A percentile compares a stretch with the other conserved stretches of the same genome.
phyloP scores from a whole-genome alignment of 2,888 invertebrate genomes.

The Psylliodes chrysocephalus region DNA sequence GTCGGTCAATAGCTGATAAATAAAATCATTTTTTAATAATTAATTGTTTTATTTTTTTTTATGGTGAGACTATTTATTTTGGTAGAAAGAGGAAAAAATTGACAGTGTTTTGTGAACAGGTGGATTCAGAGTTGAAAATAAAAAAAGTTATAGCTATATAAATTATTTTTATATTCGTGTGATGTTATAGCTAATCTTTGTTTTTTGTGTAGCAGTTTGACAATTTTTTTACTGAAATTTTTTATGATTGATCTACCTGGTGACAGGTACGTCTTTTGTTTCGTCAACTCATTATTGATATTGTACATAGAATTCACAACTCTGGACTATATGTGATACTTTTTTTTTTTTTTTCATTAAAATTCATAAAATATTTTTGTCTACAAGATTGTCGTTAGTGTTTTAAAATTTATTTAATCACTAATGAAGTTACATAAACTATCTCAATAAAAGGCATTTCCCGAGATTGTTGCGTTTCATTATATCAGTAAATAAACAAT shows the following conservation, averaged over 20 bases:
- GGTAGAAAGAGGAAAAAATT: background rate
- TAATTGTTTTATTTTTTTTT: too few relatives aligned
- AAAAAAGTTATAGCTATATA: slow-evolving; percentile 39
- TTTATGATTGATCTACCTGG: slow-evolving; percentile 23
- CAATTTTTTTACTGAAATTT: slow-evolving; percentile 40
- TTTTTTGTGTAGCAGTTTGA: slow-evolving; percentile 38
- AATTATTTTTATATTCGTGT: slow-evolving; percentile 45
- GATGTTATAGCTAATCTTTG: slow-evolving; percentile 35
- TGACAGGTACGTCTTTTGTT: slow-evolving; percentile 8
- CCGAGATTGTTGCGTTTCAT: slow-evolving; percentile 22
- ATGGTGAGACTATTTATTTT: too few relatives aligned
- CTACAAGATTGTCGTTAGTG: slow-evolving; percentile 50
- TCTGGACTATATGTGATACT: slow-evolving; percentile 58
- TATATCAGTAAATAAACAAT: too few relatives aligned
- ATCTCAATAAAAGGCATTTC: slow-evolving; percentile 46
- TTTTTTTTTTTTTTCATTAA: slow-evolving; percentile 50
- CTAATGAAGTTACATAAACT: slow-evolving; percentile 45
- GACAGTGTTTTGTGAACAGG: slow-evolving; percentile 2
- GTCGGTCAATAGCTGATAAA: background rate
- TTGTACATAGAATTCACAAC: slow-evolving; percentile 43
- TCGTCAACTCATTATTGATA: slow-evolving; percentile 20
- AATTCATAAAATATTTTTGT: slow-evolving; percentile 52
- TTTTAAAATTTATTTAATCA: slow-evolving; percentile 51
- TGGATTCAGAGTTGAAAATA: slow-evolving; percentile 40
- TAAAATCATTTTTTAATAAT: too few relatives aligned